Evolutionary conservation across 1,140 invertebrate species (phyloP), one percentile per base, ranked within the genome.

Genomic region (Octopus bimaculoides): DNA sequence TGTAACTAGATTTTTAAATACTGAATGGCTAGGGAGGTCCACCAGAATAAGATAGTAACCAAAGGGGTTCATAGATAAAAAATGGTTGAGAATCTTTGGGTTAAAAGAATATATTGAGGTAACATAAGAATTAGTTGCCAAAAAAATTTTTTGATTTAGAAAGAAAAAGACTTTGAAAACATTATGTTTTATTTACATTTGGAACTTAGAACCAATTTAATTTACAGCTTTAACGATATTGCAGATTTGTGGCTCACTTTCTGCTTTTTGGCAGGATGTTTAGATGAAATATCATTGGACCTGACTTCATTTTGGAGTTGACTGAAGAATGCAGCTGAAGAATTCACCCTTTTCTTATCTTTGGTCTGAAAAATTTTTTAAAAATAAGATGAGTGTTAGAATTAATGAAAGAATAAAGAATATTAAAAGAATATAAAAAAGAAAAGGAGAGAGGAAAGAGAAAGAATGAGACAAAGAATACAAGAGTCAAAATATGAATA

Each of bases 301-400:
- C 17, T 71, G 17, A 71, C 66, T 71, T 71, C 66, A 71, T 71
- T 71, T 71, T 71, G 66, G 17, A 71, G 66, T 71, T 71, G 8
- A 71, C 26, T 71, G 66, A 71, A 71, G 66, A 71, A 71, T n/a
- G 17, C 9, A 9, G 66, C 66, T n/a, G 66, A 71, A n/a, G 66
- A 71, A 6, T 12, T 71, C 26, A n/a, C 5, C 5, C 6, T 20
- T 71, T 71, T 71, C 66, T 71, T 71, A 6, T 6, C 6, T n/a
- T 71, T 71, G 5, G 66, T 71, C 66, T 71, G 14, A 14, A 14
- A 69, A 69, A 71, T 61, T 17, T 61, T 61, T 61, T 61, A 17
- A 61, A 61, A 61, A 12, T 61, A 61, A 17, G 9, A 61, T 9
- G 14, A 61, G 56, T 8, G 56, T 61, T 61, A 12, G 17, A 61